Conservation (phyloP, 1,140 invertebrate species). For the Frieseomelitta varia region DNA sequence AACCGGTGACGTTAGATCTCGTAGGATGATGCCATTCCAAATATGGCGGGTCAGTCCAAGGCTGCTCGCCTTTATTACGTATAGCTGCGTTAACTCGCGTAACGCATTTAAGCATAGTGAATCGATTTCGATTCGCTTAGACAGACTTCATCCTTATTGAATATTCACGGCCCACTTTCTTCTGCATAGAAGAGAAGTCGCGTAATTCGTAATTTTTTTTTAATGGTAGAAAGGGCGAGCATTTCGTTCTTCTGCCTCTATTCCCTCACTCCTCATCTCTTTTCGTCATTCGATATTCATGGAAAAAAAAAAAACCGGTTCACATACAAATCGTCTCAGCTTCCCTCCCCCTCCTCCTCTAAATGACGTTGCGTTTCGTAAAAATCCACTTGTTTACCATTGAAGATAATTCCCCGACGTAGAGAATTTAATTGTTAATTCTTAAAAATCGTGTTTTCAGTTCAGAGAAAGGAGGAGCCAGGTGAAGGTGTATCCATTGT, state of each 20-base stretch:
- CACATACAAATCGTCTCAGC: not conserved
- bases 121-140: slow-evolving; percentile 44
- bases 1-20: slow-evolving; percentile 60
- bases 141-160: slow-evolving; percentile 51
- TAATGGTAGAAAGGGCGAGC: not conserved
- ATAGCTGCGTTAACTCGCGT: slow-evolving; percentile 60
- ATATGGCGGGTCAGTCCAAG: slow-evolving; percentile 72
- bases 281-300: slow-evolving; percentile 4
- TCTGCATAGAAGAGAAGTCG: not conserved
- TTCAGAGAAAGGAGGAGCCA: slow-evolving; percentile 78
- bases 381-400: not conserved
- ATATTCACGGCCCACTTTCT: slow-evolving; percentile 50
- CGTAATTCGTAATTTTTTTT: not conserved
- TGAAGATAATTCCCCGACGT: too few relatives aligned
- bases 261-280: not conserved
- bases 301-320: not conserved
- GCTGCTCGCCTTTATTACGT: slow-evolving; percentile 60
- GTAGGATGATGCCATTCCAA: slow-evolving; percentile 77
- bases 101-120: slow-evolving; percentile 54
- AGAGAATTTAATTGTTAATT: not conserved
- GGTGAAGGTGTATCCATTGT: slow-evolving; percentile 73
- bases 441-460: slow-evolving; percentile 67
- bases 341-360: not conserved
- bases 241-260: too few relatives aligned
- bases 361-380: not conserved